phyloP scores from a whole-genome alignment of 2,888 invertebrate species.

The Falcaria lacertinaria region DNA sequence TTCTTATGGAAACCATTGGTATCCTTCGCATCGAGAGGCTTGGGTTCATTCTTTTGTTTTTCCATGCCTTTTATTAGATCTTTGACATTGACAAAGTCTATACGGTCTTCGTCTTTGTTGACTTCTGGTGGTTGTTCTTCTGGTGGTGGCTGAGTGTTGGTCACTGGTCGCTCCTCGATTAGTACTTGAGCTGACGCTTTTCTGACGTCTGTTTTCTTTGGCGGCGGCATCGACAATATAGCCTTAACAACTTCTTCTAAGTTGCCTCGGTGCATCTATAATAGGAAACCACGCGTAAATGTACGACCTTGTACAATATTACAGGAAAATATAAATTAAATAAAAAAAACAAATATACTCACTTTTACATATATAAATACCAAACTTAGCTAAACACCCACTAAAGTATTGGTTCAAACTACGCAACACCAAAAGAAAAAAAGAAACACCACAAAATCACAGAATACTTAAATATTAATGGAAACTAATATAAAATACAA shows the following conservation, averaged over 20 bases:
- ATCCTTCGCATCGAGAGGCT: conserved; percentile 43
- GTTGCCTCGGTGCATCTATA: conserved; percentile 80
- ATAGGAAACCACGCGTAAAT: conserved; percentile 16
- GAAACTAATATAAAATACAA: conserved; percentile 8
- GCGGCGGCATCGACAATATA: conserved; percentile 66
- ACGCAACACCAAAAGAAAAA: conserved; percentile 23
- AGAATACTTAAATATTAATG: conserved; percentile 8
- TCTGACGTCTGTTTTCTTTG: conserved; percentile 54
- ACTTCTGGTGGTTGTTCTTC: too few species aligned
- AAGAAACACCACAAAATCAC: conserved; percentile 9
- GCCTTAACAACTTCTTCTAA: conserved; percentile 70
- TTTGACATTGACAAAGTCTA: conserved; percentile 79
- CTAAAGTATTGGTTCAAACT: conserved; percentile 15
- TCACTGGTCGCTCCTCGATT: conserved; percentile 33
- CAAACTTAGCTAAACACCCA: conserved; percentile 12
- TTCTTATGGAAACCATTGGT: conserved; percentile 66
- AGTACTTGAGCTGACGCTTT: conserved; percentile 39
- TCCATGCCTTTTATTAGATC: conserved; percentile 83
- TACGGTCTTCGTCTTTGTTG: conserved; percentile 73
- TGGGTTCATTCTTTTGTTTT: conserved; percentile 54
- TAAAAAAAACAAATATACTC: conserved; percentile 17
- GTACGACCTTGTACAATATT: conserved; percentile 4
- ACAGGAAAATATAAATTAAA: not conserved
- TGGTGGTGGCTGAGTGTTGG: conserved; percentile 34
- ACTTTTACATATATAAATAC: conserved; percentile 15